Conservation (phyloP, 2,888 invertebrate species). For the Geotrupes spiniger region DNA sequence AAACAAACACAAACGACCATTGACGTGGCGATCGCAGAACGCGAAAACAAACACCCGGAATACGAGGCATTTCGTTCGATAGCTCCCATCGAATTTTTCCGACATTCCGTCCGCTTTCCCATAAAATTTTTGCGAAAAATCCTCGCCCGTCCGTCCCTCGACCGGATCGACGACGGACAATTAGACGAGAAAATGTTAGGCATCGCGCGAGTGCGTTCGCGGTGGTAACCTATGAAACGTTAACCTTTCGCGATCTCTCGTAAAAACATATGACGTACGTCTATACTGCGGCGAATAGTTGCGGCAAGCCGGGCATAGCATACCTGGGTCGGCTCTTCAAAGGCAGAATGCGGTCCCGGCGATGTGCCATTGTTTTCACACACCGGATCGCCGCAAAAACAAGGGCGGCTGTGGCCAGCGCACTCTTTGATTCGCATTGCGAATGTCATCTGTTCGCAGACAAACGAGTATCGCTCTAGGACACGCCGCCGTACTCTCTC, state of each 20-base stretch:
- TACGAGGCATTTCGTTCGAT: no score
- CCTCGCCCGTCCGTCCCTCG: no score
- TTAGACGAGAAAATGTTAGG: no score
- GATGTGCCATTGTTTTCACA: constrained; percentile 53
- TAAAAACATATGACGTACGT: constrained; percentile 16
- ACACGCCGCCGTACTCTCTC: constrained; percentile 26
- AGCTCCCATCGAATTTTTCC: no score
- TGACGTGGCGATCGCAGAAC: no score
- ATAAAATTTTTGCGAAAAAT: neutral
- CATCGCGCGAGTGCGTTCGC: no score
- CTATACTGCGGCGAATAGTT: constrained; percentile 24
- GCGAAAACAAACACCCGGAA: no score
- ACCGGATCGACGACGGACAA: no score
- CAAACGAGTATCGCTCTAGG: constrained; percentile 41
- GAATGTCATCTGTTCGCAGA: constrained; percentile 46
- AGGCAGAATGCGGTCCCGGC: constrained; percentile 48
- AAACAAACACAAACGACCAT: no score
- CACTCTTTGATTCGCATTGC: constrained; percentile 47
- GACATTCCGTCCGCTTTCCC: neutral
- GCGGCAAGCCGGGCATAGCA: constrained; percentile 35
- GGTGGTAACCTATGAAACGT: constrained; percentile 15
- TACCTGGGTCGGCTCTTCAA: constrained; percentile 45
- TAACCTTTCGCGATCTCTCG: constrained; percentile 16
- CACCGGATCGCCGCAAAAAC: constrained; percentile 48
- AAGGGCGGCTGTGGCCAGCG: constrained; percentile 45